Evolutionary conservation across 2,113 vertebrate species (phyloP).

Genomic region (Prionailurus viverrinus): DNA sequence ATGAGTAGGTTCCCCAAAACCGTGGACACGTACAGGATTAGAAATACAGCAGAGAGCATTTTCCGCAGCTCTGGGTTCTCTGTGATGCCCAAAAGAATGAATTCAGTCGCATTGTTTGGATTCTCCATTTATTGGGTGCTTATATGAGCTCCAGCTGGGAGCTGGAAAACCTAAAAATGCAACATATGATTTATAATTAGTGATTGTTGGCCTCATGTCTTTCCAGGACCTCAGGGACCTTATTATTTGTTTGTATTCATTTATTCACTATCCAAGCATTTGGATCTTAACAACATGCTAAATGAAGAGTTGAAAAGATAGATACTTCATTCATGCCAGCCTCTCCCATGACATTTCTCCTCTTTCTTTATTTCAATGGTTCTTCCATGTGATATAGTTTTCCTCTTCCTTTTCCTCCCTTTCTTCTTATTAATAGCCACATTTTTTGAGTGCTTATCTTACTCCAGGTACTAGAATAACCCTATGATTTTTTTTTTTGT

Average conservation of each 20-base stretch:
- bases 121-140: not conserved
- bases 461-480: not conserved
- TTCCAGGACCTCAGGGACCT: not conserved
- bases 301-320: not conserved
- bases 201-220: not conserved
- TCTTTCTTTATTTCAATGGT: not conserved
- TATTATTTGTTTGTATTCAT: not conserved
- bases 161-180: not conserved
- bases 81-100: constrained; percentile 31
- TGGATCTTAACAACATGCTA: not conserved
- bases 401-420: not conserved
- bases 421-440: not conserved
- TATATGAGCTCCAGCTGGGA: too few relatives aligned
- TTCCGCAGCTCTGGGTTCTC: not conserved
- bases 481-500: not conserved
- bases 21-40: constrained; percentile 19
- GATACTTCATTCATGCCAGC: not conserved
- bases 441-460: not conserved
- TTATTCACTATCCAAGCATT: not conserved
- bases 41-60: not conserved
- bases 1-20: constrained; percentile 13
- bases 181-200: not conserved
- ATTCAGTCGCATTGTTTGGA: constrained; percentile 46
- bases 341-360: not conserved
- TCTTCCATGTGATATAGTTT: not conserved